These are phyloP conservation scores for Cryptoprocta ferox DNA, from an alignment of 2,797 vertebrate genomes.

Conservation along the genomic window DNA sequence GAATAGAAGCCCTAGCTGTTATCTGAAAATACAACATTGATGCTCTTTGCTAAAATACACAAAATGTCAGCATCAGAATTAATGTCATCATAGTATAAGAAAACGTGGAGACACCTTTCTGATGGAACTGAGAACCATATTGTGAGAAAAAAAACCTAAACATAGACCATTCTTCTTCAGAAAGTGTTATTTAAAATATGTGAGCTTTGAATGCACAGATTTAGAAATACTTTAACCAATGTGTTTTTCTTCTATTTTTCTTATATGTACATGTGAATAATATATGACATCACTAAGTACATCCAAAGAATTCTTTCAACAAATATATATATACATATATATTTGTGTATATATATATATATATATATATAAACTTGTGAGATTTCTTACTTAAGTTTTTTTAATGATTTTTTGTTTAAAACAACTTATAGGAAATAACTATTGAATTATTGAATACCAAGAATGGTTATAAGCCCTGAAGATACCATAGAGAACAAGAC, in stretches of 20 bases:
- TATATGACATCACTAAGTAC: background rate
- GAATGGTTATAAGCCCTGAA: background rate
- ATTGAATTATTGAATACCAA: background rate
- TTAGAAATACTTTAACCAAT: background rate
- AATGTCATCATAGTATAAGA: background rate
- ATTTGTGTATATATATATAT: too few species aligned
- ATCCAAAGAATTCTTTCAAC: background rate
- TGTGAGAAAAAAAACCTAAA: background rate
- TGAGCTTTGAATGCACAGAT: background rate
- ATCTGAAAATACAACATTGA: background rate
- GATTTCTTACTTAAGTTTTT: background rate
- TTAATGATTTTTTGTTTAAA: background rate
- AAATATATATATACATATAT: background rate
- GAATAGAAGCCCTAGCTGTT: background rate
- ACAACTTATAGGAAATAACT: background rate
- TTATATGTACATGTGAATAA: background rate
- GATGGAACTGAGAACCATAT: background rate
- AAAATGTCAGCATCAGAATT: background rate
- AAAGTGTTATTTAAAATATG: background rate
- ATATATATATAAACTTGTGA: too few species aligned
- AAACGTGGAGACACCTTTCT: background rate
- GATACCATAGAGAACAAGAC: background rate
- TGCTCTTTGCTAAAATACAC: background rate
- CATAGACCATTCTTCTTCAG: background rate
- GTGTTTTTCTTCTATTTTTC: background rate